phyloP scores from a whole-genome alignment of 1,140 invertebrate species.

The Lysiphlebus fabarum region DNA sequence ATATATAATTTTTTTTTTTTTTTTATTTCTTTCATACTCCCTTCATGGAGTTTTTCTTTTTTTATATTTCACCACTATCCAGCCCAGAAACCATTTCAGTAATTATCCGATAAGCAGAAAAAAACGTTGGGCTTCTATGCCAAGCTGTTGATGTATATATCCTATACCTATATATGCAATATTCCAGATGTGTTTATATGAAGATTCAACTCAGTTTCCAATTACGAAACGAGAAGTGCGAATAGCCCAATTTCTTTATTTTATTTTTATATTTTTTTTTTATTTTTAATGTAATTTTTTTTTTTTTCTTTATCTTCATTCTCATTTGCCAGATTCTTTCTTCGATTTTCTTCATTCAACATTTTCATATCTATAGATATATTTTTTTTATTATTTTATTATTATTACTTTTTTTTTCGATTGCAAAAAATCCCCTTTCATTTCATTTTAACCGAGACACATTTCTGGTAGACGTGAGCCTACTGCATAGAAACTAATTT shows the following conservation, averaged over 20 bases:
- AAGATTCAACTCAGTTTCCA: slow-evolving; percentile 30
- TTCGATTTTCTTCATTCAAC: neutral
- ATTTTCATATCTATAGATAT: neutral
- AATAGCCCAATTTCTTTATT: slow-evolving; percentile 28
- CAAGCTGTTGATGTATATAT: slow-evolving; percentile 35
- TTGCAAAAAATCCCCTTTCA: neutral
- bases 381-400: neutral
- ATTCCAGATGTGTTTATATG: slow-evolving; percentile 9
- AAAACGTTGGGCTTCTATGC: slow-evolving; percentile 27
- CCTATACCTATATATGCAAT: slow-evolving; percentile 21
- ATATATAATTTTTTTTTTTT: neutral
- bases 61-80: neutral
- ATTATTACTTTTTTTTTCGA: too few species aligned
- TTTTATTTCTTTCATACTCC: slow-evolving; percentile 5
- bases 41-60: slow-evolving; percentile 1
- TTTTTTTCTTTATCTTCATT: slow-evolving; percentile 10
- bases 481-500: slow-evolving; percentile 19
- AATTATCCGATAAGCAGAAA: slow-evolving; percentile 45
- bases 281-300: neutral
- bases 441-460: neutral
- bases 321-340: slow-evolving; percentile 7
- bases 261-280: neutral
- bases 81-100: slow-evolving; percentile 28
- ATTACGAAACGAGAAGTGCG: slow-evolving; percentile 33
- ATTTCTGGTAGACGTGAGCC: slow-evolving; percentile 16